Evolutionary conservation across 2,113 vertebrate genomes (phyloP).

Genomic region (Xyliphius kryptos): DNA sequence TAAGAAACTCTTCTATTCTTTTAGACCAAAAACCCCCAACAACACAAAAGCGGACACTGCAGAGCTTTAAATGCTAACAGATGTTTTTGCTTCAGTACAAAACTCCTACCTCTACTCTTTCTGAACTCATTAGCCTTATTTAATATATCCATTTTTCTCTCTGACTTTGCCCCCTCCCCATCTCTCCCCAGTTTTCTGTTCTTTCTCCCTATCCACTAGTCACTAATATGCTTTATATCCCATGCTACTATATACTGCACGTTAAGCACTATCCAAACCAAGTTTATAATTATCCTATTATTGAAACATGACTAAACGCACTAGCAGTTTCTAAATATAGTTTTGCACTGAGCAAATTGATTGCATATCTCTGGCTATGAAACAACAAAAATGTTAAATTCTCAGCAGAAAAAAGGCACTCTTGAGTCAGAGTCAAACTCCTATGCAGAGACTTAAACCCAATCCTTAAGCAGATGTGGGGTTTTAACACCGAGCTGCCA

Average conservation of each 20-base stretch:
- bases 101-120: slow-evolving; percentile 31
- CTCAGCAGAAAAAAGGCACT: slow-evolving; percentile 13
- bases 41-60: slow-evolving; percentile 44
- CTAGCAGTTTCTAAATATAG: slow-evolving; percentile 27
- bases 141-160: slow-evolving; percentile 15
- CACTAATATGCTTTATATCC: slow-evolving; percentile 4
- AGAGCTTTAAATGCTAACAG: slow-evolving; percentile 48
- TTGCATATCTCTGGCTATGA: slow-evolving; percentile 5
- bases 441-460: slow-evolving; percentile 24
- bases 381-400: slow-evolving; percentile 7
- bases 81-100: slow-evolving; percentile 43
- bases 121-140: slow-evolving; percentile 40
- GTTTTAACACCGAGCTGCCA: slow-evolving; percentile 7
- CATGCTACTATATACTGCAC: slow-evolving; percentile 1
- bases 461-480: slow-evolving; percentile 3
- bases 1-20: slow-evolving; percentile 43
- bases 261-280: slow-evolving; percentile 1
- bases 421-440: slow-evolving; percentile 3
- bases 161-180: neutral
- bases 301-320: slow-evolving; percentile 27
- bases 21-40: slow-evolving; percentile 53
- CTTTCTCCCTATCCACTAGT: neutral
- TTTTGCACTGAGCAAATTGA: neutral
- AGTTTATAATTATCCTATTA: slow-evolving; percentile 27
- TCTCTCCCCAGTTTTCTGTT: too few relatives aligned